phyloP scores from a whole-genome alignment of 1,140 invertebrate species.

The Drosophila persimilis region DNA sequence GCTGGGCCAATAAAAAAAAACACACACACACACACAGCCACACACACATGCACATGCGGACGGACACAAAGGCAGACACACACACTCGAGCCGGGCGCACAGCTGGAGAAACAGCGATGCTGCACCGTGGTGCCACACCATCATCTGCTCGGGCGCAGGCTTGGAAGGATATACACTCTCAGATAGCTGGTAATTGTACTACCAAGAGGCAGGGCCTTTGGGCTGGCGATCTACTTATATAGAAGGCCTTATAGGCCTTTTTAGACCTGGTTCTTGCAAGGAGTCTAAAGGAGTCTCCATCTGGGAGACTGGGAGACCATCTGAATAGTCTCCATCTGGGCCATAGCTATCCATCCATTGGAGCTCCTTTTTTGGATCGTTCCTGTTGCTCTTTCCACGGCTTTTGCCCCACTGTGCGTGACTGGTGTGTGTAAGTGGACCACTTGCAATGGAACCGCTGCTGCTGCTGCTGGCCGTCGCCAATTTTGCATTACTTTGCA shows the following conservation, averaged over 20 bases:
- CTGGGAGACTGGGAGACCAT: too few relatives aligned
- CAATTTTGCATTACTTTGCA: slow-evolving; percentile 79
- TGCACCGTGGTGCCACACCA: slow-evolving; percentile 15
- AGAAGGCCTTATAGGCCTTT: too few relatives aligned
- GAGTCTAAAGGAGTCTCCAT: too few relatives aligned
- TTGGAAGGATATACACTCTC: too few relatives aligned
- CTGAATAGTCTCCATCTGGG: too few relatives aligned
- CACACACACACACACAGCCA: slow-evolving; percentile 22
- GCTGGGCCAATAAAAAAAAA: slow-evolving; percentile 73
- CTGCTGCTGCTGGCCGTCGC: slow-evolving; percentile 51
- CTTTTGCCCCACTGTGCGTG: slow-evolving; percentile 24
- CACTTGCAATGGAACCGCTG: slow-evolving; percentile 73
- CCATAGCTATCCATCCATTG: background rate
- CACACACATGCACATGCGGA: slow-evolving; percentile 11
- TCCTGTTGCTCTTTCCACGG: background rate
- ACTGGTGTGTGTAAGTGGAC: slow-evolving; percentile 39
- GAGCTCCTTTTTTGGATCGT: too few relatives aligned
- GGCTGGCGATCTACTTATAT: too few relatives aligned
- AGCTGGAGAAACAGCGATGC: slow-evolving; percentile 61
- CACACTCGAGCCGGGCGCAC: slow-evolving; percentile 27
- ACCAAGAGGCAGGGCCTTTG: too few relatives aligned
- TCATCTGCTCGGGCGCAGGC: too few relatives aligned
- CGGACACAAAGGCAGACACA: slow-evolving; percentile 15
- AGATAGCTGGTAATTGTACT: too few relatives aligned
- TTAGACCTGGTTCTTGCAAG: too few relatives aligned